Percentiles rank a stretch among this genome's conserved stretches.
These are phyloP conservation scores for Acleris emargana DNA, from an alignment of 2,888 invertebrate genomes.

Conservation along the genomic window DNA sequence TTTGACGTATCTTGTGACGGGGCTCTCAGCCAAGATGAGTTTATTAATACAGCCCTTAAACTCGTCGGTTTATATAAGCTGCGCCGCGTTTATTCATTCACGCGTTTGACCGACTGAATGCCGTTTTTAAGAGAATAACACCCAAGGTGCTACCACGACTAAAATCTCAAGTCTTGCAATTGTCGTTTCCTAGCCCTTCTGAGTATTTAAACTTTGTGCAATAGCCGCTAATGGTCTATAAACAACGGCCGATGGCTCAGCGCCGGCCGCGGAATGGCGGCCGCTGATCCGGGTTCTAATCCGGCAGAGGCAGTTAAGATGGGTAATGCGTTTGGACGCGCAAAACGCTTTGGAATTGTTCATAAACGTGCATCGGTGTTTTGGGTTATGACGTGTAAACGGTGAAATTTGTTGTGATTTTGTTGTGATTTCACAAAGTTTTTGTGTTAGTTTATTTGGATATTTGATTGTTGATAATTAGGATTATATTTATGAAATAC, in stretches of 20 bases:
- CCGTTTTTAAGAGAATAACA: no score
- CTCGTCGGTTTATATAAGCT: no score
- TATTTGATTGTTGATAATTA: no score
- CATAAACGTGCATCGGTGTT: conserved; percentile 18
- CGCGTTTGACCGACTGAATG: no score
- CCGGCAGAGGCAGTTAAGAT: conserved; percentile 53
- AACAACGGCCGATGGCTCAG: conserved; percentile 55
- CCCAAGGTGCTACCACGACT: no score
- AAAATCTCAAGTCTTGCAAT: not conserved
- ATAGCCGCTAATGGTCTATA: conserved; percentile 57
- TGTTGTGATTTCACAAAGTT: not conserved
- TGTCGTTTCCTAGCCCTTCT: conserved; percentile 7
- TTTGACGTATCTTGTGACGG: no score
- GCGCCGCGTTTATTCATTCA: no score
- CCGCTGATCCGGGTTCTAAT: conserved; percentile 57
- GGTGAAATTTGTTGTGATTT: not conserved
- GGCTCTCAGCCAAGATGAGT: no score
- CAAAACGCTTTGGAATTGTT: conserved; percentile 20
- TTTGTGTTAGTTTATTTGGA: no score
- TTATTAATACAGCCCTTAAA: no score
- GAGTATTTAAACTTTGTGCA: not conserved
- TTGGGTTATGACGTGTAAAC: conserved; percentile 32
- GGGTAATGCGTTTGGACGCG: conserved; percentile 42
- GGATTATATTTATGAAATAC: no score
- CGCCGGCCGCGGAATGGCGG: conserved; percentile 49